These are phyloP conservation scores for Xiphorhynchus erythropygius DNA, from an alignment of 2,797 vertebrate genomes.

Conservation along the genomic window DNA sequence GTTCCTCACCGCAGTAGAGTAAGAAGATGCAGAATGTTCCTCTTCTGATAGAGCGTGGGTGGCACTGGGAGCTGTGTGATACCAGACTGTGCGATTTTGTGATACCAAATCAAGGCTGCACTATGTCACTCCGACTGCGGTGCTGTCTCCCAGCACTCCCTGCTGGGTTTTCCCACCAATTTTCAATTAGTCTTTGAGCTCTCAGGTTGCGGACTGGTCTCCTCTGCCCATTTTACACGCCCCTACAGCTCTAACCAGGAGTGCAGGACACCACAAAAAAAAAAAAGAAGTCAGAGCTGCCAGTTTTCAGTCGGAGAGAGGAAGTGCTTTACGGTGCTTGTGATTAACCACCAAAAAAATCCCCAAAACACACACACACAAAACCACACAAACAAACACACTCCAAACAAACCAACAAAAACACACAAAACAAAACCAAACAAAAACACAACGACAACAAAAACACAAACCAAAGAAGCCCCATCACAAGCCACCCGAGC, in stretches of 20 bases:
- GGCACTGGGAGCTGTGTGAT: fast-evolving
- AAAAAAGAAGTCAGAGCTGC: not conserved
- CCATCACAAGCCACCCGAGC: no score
- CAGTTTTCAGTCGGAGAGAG: not conserved
- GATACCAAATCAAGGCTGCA: fast-evolving
- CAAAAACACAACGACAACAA: not conserved
- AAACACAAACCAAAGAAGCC: fast-evolving
- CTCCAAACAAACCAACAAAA: no score
- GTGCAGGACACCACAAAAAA: fast-evolving
- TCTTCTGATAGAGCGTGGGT: not conserved
- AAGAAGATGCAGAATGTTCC: fast-evolving
- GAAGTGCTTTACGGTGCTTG: fast-evolving
- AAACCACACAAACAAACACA: not conserved
- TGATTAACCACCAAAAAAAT: not conserved
- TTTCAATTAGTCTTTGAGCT: not conserved
- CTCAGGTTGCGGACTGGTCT: fast-evolving
- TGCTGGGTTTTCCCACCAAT: not conserved
- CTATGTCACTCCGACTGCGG: fast-evolving
- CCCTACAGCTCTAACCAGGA: not conserved
- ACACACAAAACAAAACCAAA: no score
- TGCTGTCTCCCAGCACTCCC: fast-evolving
- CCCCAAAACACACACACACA: not conserved
- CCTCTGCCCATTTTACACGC: not conserved
- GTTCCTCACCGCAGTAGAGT: not conserved
- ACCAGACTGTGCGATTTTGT: no score